Percentiles rank a stretch among this genome's conserved stretches.
phyloP scores from a whole-genome alignment of 2,797 vertebrate genomes.

The Danionella dracula region DNA sequence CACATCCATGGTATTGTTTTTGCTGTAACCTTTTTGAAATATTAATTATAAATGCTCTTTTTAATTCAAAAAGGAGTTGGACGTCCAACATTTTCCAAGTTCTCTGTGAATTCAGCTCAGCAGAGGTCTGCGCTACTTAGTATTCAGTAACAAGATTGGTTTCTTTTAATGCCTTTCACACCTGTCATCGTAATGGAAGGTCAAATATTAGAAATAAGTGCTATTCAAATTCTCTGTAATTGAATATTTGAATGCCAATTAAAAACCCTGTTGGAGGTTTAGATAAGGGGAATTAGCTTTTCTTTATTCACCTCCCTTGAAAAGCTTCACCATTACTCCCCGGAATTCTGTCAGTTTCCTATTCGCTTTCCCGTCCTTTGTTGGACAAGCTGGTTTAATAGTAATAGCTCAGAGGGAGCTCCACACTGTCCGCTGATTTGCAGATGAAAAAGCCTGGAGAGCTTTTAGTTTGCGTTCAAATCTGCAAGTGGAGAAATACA shows the following conservation, averaged over 20 bases:
- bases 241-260: constrained; percentile 68
- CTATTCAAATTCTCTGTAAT: constrained; percentile 63
- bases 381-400: constrained; percentile 62
- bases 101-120: constrained; percentile 40
- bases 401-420: constrained; percentile 62
- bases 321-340: constrained; percentile 48
- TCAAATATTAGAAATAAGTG: constrained; percentile 66
- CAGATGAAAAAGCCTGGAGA: constrained; percentile 61
- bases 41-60: too few relatives aligned
- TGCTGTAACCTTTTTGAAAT: too few relatives aligned
- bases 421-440: constrained; percentile 54
- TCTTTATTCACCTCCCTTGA: constrained; percentile 63
- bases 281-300: constrained; percentile 57
- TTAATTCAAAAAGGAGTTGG: neutral
- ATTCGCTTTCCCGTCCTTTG: neutral
- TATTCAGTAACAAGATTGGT: constrained; percentile 52
- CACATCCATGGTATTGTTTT: too few relatives aligned
- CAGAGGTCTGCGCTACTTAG: constrained; percentile 33
- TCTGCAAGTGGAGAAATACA: constrained; percentile 57
- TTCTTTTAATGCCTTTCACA: constrained; percentile 52
- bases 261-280: constrained; percentile 60
- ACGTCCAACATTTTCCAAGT: neutral
- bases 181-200: constrained; percentile 50
- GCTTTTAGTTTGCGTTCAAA: constrained; percentile 49
- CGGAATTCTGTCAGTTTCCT: constrained; percentile 22